These are phyloP conservation scores for Etia nguti DNA, from an alignment of 2,113 vertebrate genomes.

Conservation along the genomic window DNA sequence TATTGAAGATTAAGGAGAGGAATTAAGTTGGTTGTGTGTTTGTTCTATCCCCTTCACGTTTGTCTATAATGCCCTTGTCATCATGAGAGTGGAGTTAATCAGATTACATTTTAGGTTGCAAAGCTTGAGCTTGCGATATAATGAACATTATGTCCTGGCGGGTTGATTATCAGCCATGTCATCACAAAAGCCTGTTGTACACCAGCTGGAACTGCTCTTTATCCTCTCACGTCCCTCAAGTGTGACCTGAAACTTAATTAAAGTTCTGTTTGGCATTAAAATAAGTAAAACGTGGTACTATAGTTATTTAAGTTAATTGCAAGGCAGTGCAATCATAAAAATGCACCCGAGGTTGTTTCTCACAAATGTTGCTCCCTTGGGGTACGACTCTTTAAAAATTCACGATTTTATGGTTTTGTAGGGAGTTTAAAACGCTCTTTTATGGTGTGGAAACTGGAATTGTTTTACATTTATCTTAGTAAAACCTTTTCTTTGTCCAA, in stretches of 20 bases:
- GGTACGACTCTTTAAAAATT: not conserved
- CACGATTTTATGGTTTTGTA: not conserved
- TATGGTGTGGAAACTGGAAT: not conserved
- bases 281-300: not conserved
- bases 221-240: slow-evolving; percentile 30
- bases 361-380: not conserved
- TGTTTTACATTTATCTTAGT: not conserved
- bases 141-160: slow-evolving; percentile 33
- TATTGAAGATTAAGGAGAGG: slow-evolving; percentile 36
- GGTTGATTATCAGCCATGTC: slow-evolving; percentile 38
- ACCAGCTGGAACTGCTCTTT: slow-evolving; percentile 44
- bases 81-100: slow-evolving; percentile 44
- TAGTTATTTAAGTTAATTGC: not conserved
- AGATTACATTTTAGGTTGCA: slow-evolving; percentile 63
- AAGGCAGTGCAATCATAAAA: not conserved
- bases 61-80: slow-evolving; percentile 50
- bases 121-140: slow-evolving; percentile 38
- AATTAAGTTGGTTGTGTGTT: slow-evolving; percentile 41
- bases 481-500: too few species aligned
- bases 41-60: slow-evolving; percentile 29
- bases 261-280: slow-evolving; percentile 1
- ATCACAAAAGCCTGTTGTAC: slow-evolving; percentile 36
- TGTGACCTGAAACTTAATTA: slow-evolving; percentile 14
- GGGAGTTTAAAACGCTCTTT: not conserved
- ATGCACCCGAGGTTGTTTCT: not conserved